Conservation (phyloP, 2,888 invertebrate genomes). For the Ectemnius continuus region DNA sequence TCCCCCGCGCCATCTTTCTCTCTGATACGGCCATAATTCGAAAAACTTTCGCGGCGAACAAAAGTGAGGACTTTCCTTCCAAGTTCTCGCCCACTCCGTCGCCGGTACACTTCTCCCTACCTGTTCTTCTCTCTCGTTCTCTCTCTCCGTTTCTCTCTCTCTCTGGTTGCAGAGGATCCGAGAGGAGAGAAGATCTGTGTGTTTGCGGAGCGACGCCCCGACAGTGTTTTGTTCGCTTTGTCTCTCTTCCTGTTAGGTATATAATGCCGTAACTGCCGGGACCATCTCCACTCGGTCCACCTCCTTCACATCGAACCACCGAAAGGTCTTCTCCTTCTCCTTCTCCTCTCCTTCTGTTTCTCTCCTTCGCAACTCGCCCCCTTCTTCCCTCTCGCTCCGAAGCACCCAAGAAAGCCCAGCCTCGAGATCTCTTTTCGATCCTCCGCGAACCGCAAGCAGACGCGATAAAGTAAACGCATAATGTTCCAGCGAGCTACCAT, state of each 20-base stretch:
- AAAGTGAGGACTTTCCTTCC: conserved; percentile 77
- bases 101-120: neutral
- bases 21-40: conserved; percentile 72
- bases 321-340: conserved; percentile 25
- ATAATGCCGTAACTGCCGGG: conserved; percentile 60
- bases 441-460: conserved; percentile 15
- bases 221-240: conserved; percentile 76
- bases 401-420: neutral
- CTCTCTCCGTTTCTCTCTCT: conserved; percentile 31
- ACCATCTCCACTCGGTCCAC: conserved; percentile 44
- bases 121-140: conserved; percentile 4
- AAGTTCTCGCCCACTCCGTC: conserved; percentile 69
- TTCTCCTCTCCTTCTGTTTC: neutral
- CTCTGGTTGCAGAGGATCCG: neutral
- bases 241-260: conserved; percentile 74
- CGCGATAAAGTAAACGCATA: conserved; percentile 33
- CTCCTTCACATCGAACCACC: conserved; percentile 50
- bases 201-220: conserved; percentile 75
- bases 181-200: conserved; percentile 42
- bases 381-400: neutral
- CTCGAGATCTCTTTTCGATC: neutral
- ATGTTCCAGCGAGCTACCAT: conserved; percentile 18
- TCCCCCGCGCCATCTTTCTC: conserved; percentile 50
- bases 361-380: neutral
- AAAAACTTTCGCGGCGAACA: conserved; percentile 75